phyloP scores from a whole-genome alignment of 2,888 invertebrate genomes.

The Abscondita cerata region DNA sequence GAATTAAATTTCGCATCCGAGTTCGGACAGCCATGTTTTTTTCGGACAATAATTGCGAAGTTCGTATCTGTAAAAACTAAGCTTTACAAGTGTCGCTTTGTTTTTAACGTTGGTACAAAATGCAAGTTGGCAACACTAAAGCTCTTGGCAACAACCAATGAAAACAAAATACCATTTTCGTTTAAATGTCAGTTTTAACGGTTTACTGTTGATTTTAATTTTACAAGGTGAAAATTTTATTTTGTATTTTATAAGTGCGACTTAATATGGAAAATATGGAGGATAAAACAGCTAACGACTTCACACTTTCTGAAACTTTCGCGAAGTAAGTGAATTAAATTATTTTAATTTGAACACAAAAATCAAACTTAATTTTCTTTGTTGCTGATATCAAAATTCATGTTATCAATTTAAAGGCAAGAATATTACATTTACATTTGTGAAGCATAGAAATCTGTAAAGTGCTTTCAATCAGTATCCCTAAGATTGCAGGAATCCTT shows the following conservation, averaged over 20 bases:
- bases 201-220: slow-evolving; percentile 15
- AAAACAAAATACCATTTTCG: slow-evolving; percentile 31
- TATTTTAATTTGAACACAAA: too few species aligned
- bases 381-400: too few species aligned
- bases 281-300: background rate
- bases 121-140: background rate
- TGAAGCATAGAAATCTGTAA: too few species aligned
- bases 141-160: slow-evolving; percentile 37
- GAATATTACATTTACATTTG: too few species aligned
- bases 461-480: too few species aligned
- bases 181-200: slow-evolving; percentile 39
- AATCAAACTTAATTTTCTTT: too few species aligned
- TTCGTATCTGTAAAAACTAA: too few species aligned
- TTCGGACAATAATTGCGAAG: background rate
- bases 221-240: background rate
- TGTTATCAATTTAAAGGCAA: too few species aligned
- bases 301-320: background rate
- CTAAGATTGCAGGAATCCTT: too few species aligned
- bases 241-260: background rate
- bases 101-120: background rate
- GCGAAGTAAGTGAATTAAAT: background rate
- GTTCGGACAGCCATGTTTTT: background rate
- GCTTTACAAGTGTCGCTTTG: too few species aligned
- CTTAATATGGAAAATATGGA: slow-evolving; percentile 6
- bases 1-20: background rate